A percentile compares a stretch with the other conserved stretches of the same genome.
Conservation (phyloP, 2,113 vertebrate genomes). For the Pachypanchax playfairii region DNA sequence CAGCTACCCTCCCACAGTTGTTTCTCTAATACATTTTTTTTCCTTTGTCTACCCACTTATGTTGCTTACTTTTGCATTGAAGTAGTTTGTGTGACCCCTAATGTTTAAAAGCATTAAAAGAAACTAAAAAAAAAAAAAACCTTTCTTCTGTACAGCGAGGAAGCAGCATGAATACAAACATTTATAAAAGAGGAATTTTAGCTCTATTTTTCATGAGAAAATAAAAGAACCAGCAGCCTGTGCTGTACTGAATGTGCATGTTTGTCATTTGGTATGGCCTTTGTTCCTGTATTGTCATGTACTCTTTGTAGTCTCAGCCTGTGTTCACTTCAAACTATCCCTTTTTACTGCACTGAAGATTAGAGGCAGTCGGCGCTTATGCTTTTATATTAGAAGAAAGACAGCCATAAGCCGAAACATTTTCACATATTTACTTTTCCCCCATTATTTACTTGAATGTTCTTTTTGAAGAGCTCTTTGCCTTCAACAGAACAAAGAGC, state of each 20-base stretch:
- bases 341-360: conserved; percentile 12
- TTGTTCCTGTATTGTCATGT: background rate
- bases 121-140: background rate
- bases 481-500: background rate
- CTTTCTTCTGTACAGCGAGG: conserved; percentile 19
- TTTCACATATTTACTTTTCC: background rate
- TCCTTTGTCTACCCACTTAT: conserved; percentile 42
- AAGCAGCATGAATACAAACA: conserved; percentile 7
- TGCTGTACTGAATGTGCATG: conserved; percentile 9
- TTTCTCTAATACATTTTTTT: conserved; percentile 12
- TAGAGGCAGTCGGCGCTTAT: background rate
- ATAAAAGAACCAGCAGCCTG: conserved; percentile 6
- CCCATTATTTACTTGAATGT: conserved; percentile 9
- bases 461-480: background rate
- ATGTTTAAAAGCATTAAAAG: background rate
- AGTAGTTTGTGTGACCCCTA: conserved; percentile 18
- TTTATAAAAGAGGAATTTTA: conserved; percentile 28
- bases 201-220: conserved; percentile 7
- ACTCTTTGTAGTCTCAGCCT: conserved; percentile 15
- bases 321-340: conserved; percentile 17
- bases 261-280: conserved; percentile 28
- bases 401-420: conserved; percentile 15
- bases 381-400: conserved; percentile 12
- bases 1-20: conserved; percentile 43
- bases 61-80: conserved; percentile 20